phyloP scores from a whole-genome alignment of 2,113 vertebrate genomes.

The Eolophus roseicapilla region DNA sequence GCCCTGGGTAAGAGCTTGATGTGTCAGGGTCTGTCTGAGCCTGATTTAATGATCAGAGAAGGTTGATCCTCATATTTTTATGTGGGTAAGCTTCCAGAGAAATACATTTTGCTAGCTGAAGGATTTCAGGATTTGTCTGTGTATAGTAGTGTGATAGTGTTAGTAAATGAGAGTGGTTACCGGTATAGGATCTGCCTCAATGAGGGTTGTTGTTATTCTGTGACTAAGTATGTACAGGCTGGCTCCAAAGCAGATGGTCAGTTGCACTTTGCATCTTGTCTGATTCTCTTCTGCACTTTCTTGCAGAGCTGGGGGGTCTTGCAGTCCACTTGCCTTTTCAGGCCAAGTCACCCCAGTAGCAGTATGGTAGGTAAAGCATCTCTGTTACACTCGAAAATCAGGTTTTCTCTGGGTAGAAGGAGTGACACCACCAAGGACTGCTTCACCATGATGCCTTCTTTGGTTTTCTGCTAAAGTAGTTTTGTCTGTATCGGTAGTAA shows the following conservation, averaged over 20 bases:
- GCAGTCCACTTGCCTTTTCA: not conserved
- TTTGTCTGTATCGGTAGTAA: not conserved
- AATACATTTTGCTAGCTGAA: not conserved
- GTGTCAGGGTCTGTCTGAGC: constrained; percentile 17
- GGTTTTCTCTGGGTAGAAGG: not conserved
- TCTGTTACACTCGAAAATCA: not conserved
- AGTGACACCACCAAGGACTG: not conserved
- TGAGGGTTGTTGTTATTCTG: not conserved
- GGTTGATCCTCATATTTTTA: constrained; percentile 3
- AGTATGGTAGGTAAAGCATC: not conserved
- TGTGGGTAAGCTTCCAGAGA: not conserved
- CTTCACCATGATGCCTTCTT: not conserved
- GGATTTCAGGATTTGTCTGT: not conserved
- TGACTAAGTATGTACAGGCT: not conserved
- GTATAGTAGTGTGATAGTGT: not conserved
- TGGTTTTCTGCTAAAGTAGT: not conserved
- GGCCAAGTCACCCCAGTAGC: not conserved
- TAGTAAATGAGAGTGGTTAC: not conserved
- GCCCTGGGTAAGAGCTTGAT: not conserved
- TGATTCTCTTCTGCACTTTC: not conserved
- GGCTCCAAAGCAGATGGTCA: not conserved
- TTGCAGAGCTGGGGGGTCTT: not conserved
- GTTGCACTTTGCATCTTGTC: not conserved
- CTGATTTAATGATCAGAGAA: constrained; percentile 17
- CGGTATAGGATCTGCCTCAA: not conserved